Evolutionary conservation across 2,888 invertebrate genomes (phyloP).

Genomic region (Trachelus troglodyta): DNA sequence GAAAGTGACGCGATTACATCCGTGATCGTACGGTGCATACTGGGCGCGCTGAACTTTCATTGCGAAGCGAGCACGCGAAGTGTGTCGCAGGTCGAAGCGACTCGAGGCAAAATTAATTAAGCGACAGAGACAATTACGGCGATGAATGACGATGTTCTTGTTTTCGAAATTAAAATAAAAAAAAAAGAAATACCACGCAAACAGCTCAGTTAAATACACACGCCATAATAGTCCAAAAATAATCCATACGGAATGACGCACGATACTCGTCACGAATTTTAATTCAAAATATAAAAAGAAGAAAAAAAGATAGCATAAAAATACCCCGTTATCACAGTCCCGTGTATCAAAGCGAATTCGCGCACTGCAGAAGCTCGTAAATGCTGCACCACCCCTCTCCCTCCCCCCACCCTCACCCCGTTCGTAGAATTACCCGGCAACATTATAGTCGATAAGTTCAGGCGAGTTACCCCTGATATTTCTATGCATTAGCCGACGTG

Average conservation of each 20-base stretch:
- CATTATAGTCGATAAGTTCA: not conserved
- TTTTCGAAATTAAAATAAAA: not conserved
- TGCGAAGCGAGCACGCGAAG: too few relatives aligned
- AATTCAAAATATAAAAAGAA: not conserved
- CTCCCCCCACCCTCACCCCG: too few relatives aligned
- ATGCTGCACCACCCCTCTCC: not conserved
- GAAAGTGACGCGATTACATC: not conserved
- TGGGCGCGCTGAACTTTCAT: not conserved
- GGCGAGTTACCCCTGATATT: not conserved
- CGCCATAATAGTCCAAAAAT: not conserved
- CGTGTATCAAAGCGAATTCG: not conserved
- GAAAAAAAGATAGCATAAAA: not conserved
- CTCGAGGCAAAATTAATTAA: not conserved
- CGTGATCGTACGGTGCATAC: not conserved
- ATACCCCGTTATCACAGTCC: not conserved
- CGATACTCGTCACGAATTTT: not conserved
- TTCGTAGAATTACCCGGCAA: not conserved
- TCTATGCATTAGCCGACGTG: not conserved
- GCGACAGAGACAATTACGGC: not conserved
- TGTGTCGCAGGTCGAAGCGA: not conserved
- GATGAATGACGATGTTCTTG: not conserved
- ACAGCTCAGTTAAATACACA: not conserved
- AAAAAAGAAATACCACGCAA: not conserved
- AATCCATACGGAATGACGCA: not conserved
- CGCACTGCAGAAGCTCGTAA: not conserved